Base-by-base conservation (phyloP, 2,888 invertebrate species). In the Hofmannophila pseudospretella region DNA sequence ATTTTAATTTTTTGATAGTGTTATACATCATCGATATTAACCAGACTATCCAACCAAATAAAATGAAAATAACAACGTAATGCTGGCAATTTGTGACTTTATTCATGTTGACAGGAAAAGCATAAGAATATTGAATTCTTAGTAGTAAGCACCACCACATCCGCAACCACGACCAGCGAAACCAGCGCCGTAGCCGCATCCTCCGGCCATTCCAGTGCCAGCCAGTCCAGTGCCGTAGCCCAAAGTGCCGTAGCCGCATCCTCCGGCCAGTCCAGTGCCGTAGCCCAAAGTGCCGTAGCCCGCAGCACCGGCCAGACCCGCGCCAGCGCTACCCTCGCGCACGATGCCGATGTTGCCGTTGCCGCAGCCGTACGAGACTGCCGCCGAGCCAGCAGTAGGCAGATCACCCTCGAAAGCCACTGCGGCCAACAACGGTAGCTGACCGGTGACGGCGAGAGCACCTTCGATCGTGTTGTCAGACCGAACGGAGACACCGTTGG, bases 401-500 rank as follows among this genome's bases (percentile, higher is more conserved):
- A n/a, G n/a, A n/a, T n/a, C n/a, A n/a, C n/a, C n/a, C n/a, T n/a
- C n/a, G n/a, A n/a, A n/a, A n/a, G n/a, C n/a, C n/a, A n/a, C n/a
- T n/a, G n/a, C n/a, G n/a, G 53, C 52, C 35, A 61, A 28, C 48
- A 60, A 55, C 2, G 62, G 57, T 39, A 54, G 39, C 13, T 49
- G 39, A 8, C 63, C 63, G 8, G 34, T 31, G 2, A 54, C 54
- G 7, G 42, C 41, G 9, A 65, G 34, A 4, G 40, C 32, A 0
- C 63, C 67, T 27, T 49, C 54, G 23, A 62, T 53, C 0, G 36
- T 45, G 42, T 63, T 58, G 27, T 63, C 59, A 16, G 62, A 60
- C 4, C 49, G 34, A 4, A 67, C 48, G 3, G 52, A 45, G 3
- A 67, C 34, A 8, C 67, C 65, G 22, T 40, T 48, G 3, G 58